Evolutionary conservation across 2,113 vertebrate species (phyloP), one percentile per base, ranked within the genome.

Genomic region (Miniopterus natalensis): DNA sequence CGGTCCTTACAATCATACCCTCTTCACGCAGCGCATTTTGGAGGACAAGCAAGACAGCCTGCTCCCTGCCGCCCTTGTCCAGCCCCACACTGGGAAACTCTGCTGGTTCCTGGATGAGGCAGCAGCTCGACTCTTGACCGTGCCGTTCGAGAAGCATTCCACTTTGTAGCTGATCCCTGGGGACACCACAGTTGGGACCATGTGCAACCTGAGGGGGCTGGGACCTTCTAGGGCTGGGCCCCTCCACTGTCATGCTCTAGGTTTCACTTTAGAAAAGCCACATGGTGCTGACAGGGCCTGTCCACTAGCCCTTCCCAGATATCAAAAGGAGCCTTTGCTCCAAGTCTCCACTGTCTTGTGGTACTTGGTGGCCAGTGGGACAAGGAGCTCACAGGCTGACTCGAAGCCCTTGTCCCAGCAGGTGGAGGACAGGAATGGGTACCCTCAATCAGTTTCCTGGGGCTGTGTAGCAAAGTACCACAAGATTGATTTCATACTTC

Each of bases 101-200:
- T 98, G 98, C 90, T 99, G 99, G 99, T 98, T 99, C 93, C 96
- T 99, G 57, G 99, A 99, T 15, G 99, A 99, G 80, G 96, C 99
- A 0, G 99, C 99, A 0, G 99, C 99, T 1, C 97, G 98, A 23
- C 98, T 99, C 21, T 97, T 99, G 88, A 99, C 98, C 0, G 90
- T 99, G 73, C 98, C 98, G 74, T 98, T 99, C 1, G 99, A 99
- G 97, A 98, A 99, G 93, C 98, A 97, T n/a, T 97, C 98, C 31
- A 77, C 97, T 1, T 47, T 97, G 89, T 98, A 96, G 90, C 88
- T 5, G 0, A 1, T 40, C 36, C 42, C 3, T 1, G 18, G 51
- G 53, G 51, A 40, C 29, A 3, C 61, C 2, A 3, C 36, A 0
- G 20, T 68, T 25, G 78, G 51, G 79, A 88, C 96, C 77, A 3